Conservation (phyloP, 1,140 invertebrate genomes). For the Lutraria rhynchaena region DNA sequence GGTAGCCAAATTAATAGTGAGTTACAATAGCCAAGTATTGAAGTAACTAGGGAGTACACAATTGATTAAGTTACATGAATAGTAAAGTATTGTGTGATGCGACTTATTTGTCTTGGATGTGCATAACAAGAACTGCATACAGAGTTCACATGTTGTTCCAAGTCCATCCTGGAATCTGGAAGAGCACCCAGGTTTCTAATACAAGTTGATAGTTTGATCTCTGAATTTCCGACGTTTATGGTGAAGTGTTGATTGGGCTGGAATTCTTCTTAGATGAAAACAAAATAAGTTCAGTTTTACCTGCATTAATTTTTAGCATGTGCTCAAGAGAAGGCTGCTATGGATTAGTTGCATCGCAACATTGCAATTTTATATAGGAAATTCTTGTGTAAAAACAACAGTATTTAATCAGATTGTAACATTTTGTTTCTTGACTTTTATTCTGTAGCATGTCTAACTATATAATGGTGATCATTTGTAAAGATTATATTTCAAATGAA, state of each 20-base stretch:
- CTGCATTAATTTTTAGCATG: conserved; percentile 31
- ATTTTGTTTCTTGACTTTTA: too few species aligned
- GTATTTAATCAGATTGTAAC: too few species aligned
- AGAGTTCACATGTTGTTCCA: conserved; percentile 18
- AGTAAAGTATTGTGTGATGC: conserved; percentile 14
- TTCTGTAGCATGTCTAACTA: too few species aligned
- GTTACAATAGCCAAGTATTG: neutral
- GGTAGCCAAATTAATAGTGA: neutral
- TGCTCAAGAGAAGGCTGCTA: too few species aligned
- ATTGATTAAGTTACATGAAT: neutral
- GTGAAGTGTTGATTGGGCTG: neutral
- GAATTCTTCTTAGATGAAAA: conserved; percentile 7
- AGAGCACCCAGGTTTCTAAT: conserved; percentile 10
- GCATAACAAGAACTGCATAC: neutral
- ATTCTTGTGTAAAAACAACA: too few species aligned
- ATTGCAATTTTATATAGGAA: too few species aligned
- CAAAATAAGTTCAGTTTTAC: conserved; percentile 32
- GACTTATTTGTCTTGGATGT: conserved; percentile 22
- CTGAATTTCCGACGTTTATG: conserved; percentile 2
- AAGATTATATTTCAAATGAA: too few species aligned
- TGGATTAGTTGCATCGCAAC: too few species aligned
- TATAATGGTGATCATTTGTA: too few species aligned
- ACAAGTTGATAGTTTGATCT: neutral
- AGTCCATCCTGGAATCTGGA: neutral
- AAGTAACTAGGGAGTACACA: conserved; percentile 8